Percentiles rank a stretch among this genome's conserved stretches.
Conservation (phyloP, 2,797 vertebrate genomes). For the Anisognathus igniventris region DNA sequence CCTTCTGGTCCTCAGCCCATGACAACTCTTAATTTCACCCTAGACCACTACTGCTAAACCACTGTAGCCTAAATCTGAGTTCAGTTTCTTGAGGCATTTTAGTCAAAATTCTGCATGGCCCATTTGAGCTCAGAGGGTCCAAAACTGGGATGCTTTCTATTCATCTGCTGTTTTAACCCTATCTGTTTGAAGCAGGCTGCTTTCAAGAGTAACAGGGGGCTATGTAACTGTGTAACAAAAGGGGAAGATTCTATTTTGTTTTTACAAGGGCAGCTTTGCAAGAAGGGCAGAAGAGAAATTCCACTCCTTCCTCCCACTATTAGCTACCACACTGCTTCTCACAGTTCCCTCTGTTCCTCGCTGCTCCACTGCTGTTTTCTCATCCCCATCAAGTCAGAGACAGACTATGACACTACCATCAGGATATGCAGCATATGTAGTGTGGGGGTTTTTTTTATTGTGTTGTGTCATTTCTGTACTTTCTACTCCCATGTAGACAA, state of each 20-base stretch:
- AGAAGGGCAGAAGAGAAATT: background rate
- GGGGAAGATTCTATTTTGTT: background rate
- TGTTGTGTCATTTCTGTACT: background rate
- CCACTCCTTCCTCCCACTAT: background rate
- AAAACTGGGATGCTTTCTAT: background rate
- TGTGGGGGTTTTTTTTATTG: fast-evolving
- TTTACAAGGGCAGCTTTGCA: background rate
- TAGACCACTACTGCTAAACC: background rate
- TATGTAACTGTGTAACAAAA: background rate
- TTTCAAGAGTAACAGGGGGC: background rate
- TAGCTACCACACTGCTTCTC: background rate
- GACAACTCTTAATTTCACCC: background rate
- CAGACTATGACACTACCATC: background rate
- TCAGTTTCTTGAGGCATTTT: background rate
- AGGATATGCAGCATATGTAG: background rate
- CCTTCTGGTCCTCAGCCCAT: background rate
- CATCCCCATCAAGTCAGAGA: background rate
- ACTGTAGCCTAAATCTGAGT: background rate
- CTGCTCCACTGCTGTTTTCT: background rate
- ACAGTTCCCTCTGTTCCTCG: background rate
- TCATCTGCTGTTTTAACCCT: background rate
- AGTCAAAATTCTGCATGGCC: background rate
- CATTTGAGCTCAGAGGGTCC: background rate
- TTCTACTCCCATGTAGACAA: background rate
- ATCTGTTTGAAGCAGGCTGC: background rate